Base-by-base conservation (phyloP, 2,888 invertebrate species). In the Thera obeliscata region DNA sequence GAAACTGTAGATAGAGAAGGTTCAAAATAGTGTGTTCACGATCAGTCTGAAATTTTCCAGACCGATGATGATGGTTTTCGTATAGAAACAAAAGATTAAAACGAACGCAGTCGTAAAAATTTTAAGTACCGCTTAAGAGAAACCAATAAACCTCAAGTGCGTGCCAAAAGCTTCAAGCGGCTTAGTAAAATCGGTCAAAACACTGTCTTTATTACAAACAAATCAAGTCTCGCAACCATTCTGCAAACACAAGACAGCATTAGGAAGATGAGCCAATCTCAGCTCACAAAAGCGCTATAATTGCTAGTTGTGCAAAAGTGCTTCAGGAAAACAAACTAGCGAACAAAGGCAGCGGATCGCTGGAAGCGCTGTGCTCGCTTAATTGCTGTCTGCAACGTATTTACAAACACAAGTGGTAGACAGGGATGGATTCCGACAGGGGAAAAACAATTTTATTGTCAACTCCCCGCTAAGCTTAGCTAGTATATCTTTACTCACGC, bases 331-430 rank as follows among this genome's bases (percentile, higher is more conserved):
- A 61, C 64, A 58, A 69, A 56, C 55, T 52, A 60, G 67, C 60
- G 62, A 62, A 65, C 67, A 65, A 65, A 70, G 61, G 63, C 56
- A 55, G 64, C 9, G 50, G 66, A 63, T 61, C 57, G 64, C 64
- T 66, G 57, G 58, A 64, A 69, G 69, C 65, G 69, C 62, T 64
- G 55, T 54, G 62, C 66, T 65, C 60, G 74, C 70, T 71, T 73
- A 69, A 75, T 74, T 70, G 74, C 61, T 67, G 74, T 74, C 71
- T 68, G 70, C 71, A 64, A 57, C 70, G 76, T 75, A 77, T 78
- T 76, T 75, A 76, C 77, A 76, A 76, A 76, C 73, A 76, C 61
- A 70, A 70, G 71, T 58, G 68, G 66, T 38, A 60, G 68, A 58
- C 67, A 56, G 66, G 66, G 58, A 65, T 50, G 61, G 60, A 60